Base-by-base conservation (phyloP, 92 coral and sea anemone species). In the Zoanthus sansibaricus region DNA sequence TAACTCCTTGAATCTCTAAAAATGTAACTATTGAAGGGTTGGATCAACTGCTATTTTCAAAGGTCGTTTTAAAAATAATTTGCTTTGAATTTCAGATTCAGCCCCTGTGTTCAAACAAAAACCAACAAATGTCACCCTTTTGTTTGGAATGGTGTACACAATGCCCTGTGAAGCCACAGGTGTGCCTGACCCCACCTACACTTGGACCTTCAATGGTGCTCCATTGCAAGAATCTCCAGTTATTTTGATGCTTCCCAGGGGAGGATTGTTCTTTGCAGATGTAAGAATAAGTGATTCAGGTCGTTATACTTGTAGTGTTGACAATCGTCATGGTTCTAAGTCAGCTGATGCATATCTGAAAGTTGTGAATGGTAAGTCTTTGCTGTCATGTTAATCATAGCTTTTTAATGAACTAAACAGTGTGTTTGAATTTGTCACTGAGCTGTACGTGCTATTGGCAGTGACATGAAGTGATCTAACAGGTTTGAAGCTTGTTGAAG, bases 161-260 rank as follows among this genome's bases (percentile, higher is more conserved):
- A 76, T 95, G 69, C 86, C 93, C 12, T 96, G 99, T 72, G 82
- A 74, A 62, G 93, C 97, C n/a, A 46, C 47, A 56, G 99, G 93
- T 9, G 88, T 75, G 42, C 99, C 99, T 7, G 64, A 78, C 14
- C 98, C 99, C 18, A 20, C 33, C 17, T 86, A 92, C 66, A 42
- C 37, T 0, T 96, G 99, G 99, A 85, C 83, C 49, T 89, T 85
- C n/a, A 77, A 87, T 61, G 89, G 78, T 2, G 33, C 1, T 12
- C 83, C 14, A 18, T 73, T 91, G 1, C 83, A 17, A 3, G 8
- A 31, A 64, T 87, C 86, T 71, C 32, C 93, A 21, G 49, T 49
- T 12, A 46, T 83, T 12, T 13, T 62, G 11, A 32, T 12, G 16
- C 21, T 73, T 30, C 30, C 77, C 11, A 12, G 48, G 17, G 91